Conservation (phyloP, 1,140 invertebrate genomes). For the Drosophila virilis region DNA sequence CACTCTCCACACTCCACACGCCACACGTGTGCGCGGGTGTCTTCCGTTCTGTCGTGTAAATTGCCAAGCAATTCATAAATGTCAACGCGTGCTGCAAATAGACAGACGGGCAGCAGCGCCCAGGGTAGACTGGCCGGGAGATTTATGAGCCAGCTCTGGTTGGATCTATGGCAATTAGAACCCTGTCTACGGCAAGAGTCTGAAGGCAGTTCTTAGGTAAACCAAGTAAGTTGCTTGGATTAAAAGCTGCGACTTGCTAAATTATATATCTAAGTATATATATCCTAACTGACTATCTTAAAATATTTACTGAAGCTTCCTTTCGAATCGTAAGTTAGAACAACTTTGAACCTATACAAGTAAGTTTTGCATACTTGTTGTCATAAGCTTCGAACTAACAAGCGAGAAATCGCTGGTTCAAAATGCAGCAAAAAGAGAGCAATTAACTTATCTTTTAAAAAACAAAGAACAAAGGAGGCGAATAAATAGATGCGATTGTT, state of each 20-base stretch:
- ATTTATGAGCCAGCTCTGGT: slow-evolving; percentile 63
- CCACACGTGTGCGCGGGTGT: slow-evolving; percentile 67
- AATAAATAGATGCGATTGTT: too few relatives aligned
- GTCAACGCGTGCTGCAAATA: slow-evolving; percentile 63
- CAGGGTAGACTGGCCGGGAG: slow-evolving; percentile 24
- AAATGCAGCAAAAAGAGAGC: too few relatives aligned
- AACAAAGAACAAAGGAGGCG: too few relatives aligned
- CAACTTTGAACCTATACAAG: too few relatives aligned
- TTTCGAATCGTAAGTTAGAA: too few relatives aligned
- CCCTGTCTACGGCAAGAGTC: slow-evolving; percentile 11
- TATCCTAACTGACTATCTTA: too few relatives aligned
- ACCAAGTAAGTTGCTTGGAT: neutral
- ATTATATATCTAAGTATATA: too few relatives aligned
- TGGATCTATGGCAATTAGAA: slow-evolving; percentile 60
- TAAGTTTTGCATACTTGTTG: too few relatives aligned
- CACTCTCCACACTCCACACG: slow-evolving; percentile 1
- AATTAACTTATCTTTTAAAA: too few relatives aligned
- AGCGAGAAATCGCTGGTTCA: too few relatives aligned
- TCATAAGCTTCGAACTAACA: too few relatives aligned
- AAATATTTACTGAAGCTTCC: too few relatives aligned
- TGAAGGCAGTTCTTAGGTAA: slow-evolving; percentile 1
- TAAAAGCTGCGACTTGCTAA: neutral
- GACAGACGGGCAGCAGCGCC: slow-evolving; percentile 9
- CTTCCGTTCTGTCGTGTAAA: slow-evolving; percentile 69
- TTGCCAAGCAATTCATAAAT: slow-evolving; percentile 80